phyloP scores from a whole-genome alignment of 2,888 invertebrate species.

The Bellardia pandia region DNA sequence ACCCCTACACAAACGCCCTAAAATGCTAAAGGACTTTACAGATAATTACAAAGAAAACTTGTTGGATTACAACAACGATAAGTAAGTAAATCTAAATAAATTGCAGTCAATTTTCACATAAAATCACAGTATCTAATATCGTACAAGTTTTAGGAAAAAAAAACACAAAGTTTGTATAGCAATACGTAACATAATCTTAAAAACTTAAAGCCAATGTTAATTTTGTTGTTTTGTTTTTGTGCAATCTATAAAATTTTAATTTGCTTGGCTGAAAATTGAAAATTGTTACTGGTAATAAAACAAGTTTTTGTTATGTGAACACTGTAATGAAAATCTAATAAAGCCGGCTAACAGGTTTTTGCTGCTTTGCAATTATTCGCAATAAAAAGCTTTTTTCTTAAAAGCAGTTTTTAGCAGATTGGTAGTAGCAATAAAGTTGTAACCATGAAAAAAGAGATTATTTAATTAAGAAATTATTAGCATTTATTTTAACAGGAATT shows the following conservation, averaged over 20 bases:
- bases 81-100: slow-evolving; percentile 55
- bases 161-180: neutral
- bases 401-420: slow-evolving; percentile 5
- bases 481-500: neutral
- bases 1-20: slow-evolving; percentile 41
- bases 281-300: slow-evolving; percentile 25
- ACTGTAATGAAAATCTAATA: slow-evolving; percentile 31
- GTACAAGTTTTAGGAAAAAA: slow-evolving; percentile 3
- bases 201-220: slow-evolving; percentile 61
- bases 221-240: neutral
- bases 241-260: slow-evolving; percentile 5
- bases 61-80: slow-evolving; percentile 43
- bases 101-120: slow-evolving; percentile 40
- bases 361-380: neutral
- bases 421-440: neutral
- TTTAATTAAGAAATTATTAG: neutral
- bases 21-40: slow-evolving; percentile 62
- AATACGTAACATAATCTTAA: neutral
- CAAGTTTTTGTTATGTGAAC: slow-evolving; percentile 26
- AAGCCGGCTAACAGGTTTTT: slow-evolving; percentile 60
- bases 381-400: slow-evolving; percentile 11
- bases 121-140: slow-evolving; percentile 60
- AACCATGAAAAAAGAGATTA: slow-evolving; percentile 53
- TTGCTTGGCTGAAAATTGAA: slow-evolving; percentile 7
- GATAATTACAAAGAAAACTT: slow-evolving; percentile 65